Percentiles rank a stretch among this genome's conserved stretches.
Conservation (phyloP, 2,797 vertebrate genomes). For the Chaetodon trifasciatus region DNA sequence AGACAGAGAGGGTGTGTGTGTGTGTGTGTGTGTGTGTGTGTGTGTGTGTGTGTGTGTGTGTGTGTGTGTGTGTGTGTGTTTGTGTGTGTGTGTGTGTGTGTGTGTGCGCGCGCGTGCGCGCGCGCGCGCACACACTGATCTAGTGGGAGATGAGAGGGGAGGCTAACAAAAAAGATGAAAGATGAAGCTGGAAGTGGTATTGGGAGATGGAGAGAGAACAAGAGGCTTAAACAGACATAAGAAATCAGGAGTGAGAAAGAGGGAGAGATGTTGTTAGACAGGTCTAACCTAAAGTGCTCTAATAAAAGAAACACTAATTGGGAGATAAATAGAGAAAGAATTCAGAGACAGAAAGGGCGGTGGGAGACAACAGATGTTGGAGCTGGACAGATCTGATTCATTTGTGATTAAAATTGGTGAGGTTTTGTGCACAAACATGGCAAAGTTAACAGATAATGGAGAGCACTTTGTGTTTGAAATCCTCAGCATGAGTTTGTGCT, state of each 20-base stretch:
- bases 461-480: not conserved
- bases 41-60: not conserved
- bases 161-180: constrained; percentile 62
- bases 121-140: constrained; percentile 14
- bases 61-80: not conserved
- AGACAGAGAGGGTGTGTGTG: not conserved
- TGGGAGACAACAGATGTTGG: constrained; percentile 32
- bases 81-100: constrained; percentile 3
- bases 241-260: constrained; percentile 21
- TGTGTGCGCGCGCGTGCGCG: not conserved
- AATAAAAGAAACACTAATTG: constrained; percentile 64
- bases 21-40: not conserved
- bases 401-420: constrained; percentile 5
- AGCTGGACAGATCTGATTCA: constrained; percentile 20
- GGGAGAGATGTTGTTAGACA: constrained; percentile 12
- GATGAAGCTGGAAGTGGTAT: constrained; percentile 53
- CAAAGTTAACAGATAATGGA: not conserved
- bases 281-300: constrained; percentile 45
- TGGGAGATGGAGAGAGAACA: constrained; percentile 30
- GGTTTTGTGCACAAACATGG: constrained; percentile 8
- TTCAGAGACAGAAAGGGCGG: constrained; percentile 16
- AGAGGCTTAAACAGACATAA: constrained; percentile 31
- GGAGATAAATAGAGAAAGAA: constrained; percentile 30
- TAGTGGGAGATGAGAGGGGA: constrained; percentile 50
- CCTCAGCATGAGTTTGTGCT: too few species aligned